Base-by-base conservation (phyloP, 2,888 invertebrate genomes). In the Coecobrya sp. region DNA sequence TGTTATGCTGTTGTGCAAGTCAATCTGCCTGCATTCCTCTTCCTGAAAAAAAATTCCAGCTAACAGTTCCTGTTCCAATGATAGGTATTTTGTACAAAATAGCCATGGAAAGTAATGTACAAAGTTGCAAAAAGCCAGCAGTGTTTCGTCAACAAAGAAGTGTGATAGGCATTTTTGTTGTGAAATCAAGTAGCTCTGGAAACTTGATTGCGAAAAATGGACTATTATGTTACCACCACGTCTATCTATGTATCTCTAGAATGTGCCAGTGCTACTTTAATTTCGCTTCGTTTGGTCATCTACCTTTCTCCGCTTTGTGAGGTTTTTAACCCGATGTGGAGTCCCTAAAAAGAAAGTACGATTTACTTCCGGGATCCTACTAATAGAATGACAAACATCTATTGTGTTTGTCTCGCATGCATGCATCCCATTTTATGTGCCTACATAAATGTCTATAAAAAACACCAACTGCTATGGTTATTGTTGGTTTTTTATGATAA, bases 241-340 rank as follows among this genome's bases (percentile, higher is more conserved):
- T n/a, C 27, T 42, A 45, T 73, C 30, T 30, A 65, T 13, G 5
- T 36, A 30, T 42, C n/a, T 73, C 73, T 73, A 19, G 73, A 73
- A 36, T 42, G 45, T 73, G 19, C 36, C 8, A 73, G 55, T n/a
- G 55, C 19, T 45, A 73, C 49, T 49, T 45, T 65, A 65, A 76
- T 59, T 59, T 65, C n/a, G n/a, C n/a, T 49, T 59, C 62, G 19
- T 27, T 27, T 88, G 88, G 88, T 88, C 88, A 88, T 79, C 88
- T 81, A 88, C 88, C 88, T 73, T 73, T 73, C 73, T 22, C 42
- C 45, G 36, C n/a, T 73, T 49, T 2, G 45, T 22, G 27, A 88
- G 88, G 88, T 81, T 79, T 88, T 88, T 88, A 79, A 88, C 88
- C 88, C 79, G 79, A 1, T 19, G 8, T 19, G n/a, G 25, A 65